These are phyloP conservation scores for Congeria kusceri DNA, from an alignment of 2,888 invertebrate genomes.

Conservation along the genomic window DNA sequence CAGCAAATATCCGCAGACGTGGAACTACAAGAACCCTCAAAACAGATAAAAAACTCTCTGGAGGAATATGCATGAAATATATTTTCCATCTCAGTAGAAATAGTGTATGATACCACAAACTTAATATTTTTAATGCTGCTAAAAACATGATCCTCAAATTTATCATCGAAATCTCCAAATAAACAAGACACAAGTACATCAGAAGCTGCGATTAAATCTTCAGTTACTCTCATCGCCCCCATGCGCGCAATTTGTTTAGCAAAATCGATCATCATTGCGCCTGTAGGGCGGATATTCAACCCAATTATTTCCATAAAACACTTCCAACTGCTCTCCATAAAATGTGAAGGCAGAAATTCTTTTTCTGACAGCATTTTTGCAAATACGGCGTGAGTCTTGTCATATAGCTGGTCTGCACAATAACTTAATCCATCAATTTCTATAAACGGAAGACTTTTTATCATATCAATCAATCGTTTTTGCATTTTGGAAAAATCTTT, in stretches of 20 bases:
- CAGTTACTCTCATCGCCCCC: not conserved
- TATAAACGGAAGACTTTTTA: not conserved
- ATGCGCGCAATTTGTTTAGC: not conserved
- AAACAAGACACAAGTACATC: conserved; percentile 2
- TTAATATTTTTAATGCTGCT: no score
- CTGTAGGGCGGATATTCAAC: not conserved
- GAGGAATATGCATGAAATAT: no score
- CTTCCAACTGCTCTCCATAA: not conserved
- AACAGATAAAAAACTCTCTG: no score
- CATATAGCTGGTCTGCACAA: not conserved
- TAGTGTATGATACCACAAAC: no score
- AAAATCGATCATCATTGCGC: not conserved
- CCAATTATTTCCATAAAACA: not conserved
- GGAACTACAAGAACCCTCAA: no score
- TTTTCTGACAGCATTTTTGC: not conserved
- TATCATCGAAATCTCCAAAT: not conserved
- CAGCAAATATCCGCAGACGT: no score
- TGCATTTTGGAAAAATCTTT: not conserved
- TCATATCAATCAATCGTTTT: not conserved
- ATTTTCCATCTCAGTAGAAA: no score
- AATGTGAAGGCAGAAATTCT: not conserved
- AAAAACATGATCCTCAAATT: not conserved
- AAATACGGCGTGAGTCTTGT: not conserved
- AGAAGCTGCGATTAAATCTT: not conserved
- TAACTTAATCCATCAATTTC: not conserved